Conservation (phyloP, 1,140 invertebrate genomes). For the Eufriesea mexicana region DNA sequence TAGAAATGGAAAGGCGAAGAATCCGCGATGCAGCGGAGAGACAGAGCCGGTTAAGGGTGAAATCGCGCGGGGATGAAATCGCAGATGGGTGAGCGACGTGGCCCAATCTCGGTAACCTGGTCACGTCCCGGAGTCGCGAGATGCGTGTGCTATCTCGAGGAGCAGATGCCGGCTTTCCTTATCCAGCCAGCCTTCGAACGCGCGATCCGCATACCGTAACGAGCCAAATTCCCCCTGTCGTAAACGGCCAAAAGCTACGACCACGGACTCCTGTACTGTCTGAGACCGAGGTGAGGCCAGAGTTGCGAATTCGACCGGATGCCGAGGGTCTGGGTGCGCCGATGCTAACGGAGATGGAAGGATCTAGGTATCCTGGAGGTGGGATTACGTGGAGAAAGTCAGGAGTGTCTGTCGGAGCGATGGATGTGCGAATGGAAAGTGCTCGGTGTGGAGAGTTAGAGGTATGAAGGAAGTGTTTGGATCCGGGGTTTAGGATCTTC, state of each 20-base stretch:
- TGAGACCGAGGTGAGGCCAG: not conserved
- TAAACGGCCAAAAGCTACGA: not conserved
- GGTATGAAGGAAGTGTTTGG: too few relatives aligned
- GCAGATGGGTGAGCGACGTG: not conserved
- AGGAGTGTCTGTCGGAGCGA: too few relatives aligned
- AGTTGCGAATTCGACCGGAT: not conserved
- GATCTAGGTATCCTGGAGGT: not conserved
- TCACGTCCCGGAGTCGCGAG: constrained; percentile 19
- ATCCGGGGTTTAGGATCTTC: too few relatives aligned
- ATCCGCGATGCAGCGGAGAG: too few relatives aligned
- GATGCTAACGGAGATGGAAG: not conserved
- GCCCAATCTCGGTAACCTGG: constrained; percentile 3
- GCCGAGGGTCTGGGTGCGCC: not conserved
- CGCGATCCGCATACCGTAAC: constrained; percentile 10
- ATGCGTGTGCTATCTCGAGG: constrained; percentile 22
- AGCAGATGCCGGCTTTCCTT: constrained; percentile 26
- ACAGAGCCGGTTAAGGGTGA: constrained; percentile 11
- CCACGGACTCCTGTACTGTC: not conserved
- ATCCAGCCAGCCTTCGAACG: constrained; percentile 8
- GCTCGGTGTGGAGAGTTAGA: too few relatives aligned
- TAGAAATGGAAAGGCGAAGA: not conserved
- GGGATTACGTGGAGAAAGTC: too few relatives aligned
- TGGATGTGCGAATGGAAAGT: too few relatives aligned
- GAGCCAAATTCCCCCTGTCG: constrained; percentile 1
- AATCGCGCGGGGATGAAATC: not conserved